phyloP scores from a whole-genome alignment of 1,140 invertebrate species.

The Eriocheir sinensis region DNA sequence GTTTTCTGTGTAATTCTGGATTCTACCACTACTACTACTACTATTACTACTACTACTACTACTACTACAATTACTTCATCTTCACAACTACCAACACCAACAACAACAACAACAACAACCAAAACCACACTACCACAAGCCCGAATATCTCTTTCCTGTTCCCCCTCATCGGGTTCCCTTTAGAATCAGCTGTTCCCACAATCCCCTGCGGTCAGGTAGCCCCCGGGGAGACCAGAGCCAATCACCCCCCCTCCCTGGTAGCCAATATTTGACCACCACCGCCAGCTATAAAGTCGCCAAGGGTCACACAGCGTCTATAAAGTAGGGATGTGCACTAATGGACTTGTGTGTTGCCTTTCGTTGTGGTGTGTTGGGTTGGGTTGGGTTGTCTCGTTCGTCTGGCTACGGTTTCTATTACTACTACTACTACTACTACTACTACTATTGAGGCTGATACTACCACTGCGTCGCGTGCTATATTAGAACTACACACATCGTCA shows the following conservation, averaged over 20 bases:
- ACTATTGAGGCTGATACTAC: too few relatives aligned
- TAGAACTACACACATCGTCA: too few relatives aligned
- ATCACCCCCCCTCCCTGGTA: constrained; percentile 51
- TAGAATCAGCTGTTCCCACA: constrained; percentile 67
- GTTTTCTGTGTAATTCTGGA: not conserved
- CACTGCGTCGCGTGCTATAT: too few relatives aligned
- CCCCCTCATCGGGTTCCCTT: constrained; percentile 25
- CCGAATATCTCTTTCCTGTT: constrained; percentile 25
- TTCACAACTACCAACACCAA: too few relatives aligned
- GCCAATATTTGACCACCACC: constrained; percentile 68
- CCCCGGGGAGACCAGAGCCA: constrained; percentile 54
- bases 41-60: too few relatives aligned
- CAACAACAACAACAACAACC: not conserved
- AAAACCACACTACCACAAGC: not conserved
- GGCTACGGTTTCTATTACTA: too few relatives aligned
- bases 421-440: not conserved
- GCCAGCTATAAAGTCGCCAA: constrained; percentile 66
- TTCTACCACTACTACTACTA: too few relatives aligned
- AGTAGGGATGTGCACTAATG: constrained; percentile 65
- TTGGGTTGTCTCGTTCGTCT: not conserved
- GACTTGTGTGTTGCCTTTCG: not conserved
- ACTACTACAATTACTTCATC: too few relatives aligned
- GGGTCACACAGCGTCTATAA: constrained; percentile 69
- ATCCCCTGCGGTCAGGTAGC: constrained; percentile 65
- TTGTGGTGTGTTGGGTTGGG: not conserved